Conservation (phyloP, 2,888 invertebrate species). For the Rugalucina vietnamica region DNA sequence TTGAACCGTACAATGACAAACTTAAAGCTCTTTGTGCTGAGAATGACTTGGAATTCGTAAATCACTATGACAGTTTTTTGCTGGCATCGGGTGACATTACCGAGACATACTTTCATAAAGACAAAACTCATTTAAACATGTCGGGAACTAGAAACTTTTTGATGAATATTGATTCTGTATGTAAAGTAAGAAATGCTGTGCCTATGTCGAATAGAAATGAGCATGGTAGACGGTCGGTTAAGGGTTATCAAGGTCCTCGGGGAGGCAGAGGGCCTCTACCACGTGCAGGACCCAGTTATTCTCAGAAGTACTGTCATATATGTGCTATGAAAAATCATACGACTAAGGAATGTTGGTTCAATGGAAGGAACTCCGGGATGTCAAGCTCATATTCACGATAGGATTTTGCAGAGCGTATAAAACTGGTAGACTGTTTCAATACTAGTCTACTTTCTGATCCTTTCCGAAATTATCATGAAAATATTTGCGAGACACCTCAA, state of each 20-base stretch:
- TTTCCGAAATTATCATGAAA: too few species aligned
- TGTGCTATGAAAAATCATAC: not conserved
- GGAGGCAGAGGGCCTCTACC: not conserved
- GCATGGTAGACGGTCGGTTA: not conserved
- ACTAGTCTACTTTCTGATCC: too few species aligned
- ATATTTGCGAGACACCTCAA: too few species aligned
- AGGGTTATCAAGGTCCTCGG: too few species aligned
- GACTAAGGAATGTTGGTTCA: not conserved
- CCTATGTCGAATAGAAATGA: not conserved
- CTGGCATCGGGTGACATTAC: not conserved
- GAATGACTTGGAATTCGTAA: not conserved
- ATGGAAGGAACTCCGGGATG: not conserved
- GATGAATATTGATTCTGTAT: not conserved
- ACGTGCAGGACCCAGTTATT: not conserved
- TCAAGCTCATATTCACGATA: not conserved
- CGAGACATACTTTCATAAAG: not conserved
- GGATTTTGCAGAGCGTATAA: not conserved
- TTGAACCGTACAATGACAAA: not conserved
- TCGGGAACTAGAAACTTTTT: not conserved
- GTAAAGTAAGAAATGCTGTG: not conserved
- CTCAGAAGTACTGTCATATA: not conserved
- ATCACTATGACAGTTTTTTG: not conserved
- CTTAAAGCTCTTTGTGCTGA: not conserved
- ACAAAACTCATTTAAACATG: not conserved
- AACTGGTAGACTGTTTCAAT: too few species aligned